Base-by-base conservation (phyloP, 2,113 vertebrate species). In the Barnardius zonarius region DNA sequence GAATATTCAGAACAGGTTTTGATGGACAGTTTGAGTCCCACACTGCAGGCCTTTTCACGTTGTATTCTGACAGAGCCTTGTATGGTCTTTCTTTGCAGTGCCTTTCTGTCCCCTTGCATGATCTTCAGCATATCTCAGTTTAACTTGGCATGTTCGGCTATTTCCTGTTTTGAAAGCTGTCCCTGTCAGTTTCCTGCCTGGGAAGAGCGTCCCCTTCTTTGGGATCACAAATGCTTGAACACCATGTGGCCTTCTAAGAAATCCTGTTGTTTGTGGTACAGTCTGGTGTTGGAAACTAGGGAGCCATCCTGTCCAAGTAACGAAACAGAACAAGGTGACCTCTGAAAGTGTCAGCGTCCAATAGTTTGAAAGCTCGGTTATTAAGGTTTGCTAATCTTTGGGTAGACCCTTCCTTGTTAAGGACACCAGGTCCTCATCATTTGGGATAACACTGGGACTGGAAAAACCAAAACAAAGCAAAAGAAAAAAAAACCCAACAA, bases 161-260 rank as follows among this genome's bases (percentile, higher is more conserved):
- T 86, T 93, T 96, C 92, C 95, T 95, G 92, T 96, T 93, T 93
- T 78, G 67, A 90, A 96, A 86, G 43, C 46, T n/a, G 27, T 93
- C 51, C 16, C 70, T 49, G 0, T 30, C 9, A 1, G 51, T 88
- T 96, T 96, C 88, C 92, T 88, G 86, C 73, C 33, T 4, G 5
- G 46, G 30, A 92, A 92, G 73, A 94, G 78, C 0, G 2, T 93
- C 48, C 51, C 46, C 27, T 66, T 78, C 83, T 78, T 72, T 88
- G 41, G 46, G 39, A 86, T 92, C 73, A 57, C 23, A 82, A 92
- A 48, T 63, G 51, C 30, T 44, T 64, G 72, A 94, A 79, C 83
- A 72, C 9, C 27, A 5, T 4, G 48, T 72, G 31, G 35, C 37
- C 46, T 92, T 68, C 93, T 86, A 41, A 88, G 72, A 88, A 88